Evolutionary conservation across 2,888 invertebrate genomes (phyloP).

Genomic region (Gymnosoma rotundatum): DNA sequence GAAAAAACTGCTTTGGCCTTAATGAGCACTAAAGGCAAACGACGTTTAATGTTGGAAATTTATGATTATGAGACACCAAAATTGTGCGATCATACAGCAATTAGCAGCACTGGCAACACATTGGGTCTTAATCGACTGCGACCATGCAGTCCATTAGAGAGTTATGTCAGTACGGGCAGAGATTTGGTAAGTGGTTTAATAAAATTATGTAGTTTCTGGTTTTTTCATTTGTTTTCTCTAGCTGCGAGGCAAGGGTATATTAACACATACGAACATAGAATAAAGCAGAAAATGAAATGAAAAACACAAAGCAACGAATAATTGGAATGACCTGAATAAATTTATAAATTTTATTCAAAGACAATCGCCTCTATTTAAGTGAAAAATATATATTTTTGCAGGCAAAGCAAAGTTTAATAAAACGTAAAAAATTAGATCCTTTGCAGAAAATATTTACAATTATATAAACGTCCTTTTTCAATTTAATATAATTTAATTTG

Average conservation of each 20-base stretch:
- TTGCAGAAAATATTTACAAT: no score
- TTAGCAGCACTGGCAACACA: slow-evolving; percentile 78
- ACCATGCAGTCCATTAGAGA: slow-evolving; percentile 90
- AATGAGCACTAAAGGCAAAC: slow-evolving; percentile 80
- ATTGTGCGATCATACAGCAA: slow-evolving; percentile 91
- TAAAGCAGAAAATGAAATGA: not conserved
- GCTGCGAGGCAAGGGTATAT: not conserved
- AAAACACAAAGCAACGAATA: not conserved
- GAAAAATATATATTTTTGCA: not conserved
- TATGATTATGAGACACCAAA: slow-evolving; percentile 90
- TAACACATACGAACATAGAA: not conserved
- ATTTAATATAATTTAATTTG: no score
- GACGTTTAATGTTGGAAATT: slow-evolving; percentile 86
- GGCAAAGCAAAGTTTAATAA: no score
- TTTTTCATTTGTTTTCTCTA: not conserved
- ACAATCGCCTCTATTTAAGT: not conserved
- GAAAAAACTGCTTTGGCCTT: slow-evolving; percentile 74
- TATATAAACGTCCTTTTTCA: no score
- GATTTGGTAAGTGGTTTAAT: slow-evolving; percentile 80
- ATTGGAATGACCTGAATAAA: not conserved
- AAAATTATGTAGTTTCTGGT: not conserved
- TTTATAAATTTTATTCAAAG: not conserved
- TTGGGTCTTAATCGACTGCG: slow-evolving; percentile 83
- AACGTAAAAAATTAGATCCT: no score
- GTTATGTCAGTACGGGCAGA: slow-evolving; percentile 86